A percentile compares a stretch with the other conserved stretches of the same genome.
Evolutionary conservation across 2,888 invertebrate genomes (phyloP).

Genomic region (Electrophaes corylata): DNA sequence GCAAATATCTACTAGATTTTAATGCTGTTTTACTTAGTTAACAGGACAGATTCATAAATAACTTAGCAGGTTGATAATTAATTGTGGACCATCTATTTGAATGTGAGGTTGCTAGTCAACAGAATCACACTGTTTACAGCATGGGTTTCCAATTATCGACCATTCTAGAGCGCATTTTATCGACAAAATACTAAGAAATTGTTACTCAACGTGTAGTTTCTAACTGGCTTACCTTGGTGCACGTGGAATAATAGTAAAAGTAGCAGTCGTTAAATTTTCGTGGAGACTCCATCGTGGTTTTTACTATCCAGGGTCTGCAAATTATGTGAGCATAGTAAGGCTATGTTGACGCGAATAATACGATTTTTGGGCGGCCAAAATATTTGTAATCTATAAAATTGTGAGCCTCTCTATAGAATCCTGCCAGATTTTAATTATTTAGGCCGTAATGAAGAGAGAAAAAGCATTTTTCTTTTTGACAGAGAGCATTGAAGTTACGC

Average conservation of each 20-base stretch:
- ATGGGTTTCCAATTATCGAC: slow-evolving; percentile 5
- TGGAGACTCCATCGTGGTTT: slow-evolving; percentile 86
- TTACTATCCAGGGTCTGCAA: slow-evolving; percentile 71
- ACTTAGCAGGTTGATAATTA: background rate
- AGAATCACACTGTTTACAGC: slow-evolving; percentile 25
- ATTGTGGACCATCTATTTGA: background rate
- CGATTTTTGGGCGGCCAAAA: slow-evolving; percentile 15
- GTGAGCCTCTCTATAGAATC: slow-evolving; percentile 10
- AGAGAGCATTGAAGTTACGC: slow-evolving; percentile 63
- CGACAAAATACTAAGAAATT: slow-evolving; percentile 8
- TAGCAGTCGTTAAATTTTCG: slow-evolving; percentile 93
- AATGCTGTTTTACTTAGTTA: background rate
- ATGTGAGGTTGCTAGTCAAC: slow-evolving; percentile 15
- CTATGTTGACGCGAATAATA: slow-evolving; percentile 41
- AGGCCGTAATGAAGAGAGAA: slow-evolving; percentile 52
- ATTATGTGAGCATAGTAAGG: slow-evolving; percentile 46
- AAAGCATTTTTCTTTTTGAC: slow-evolving; percentile 74
- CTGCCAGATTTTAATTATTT: slow-evolving; percentile 37
- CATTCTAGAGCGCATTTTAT: background rate
- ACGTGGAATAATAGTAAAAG: slow-evolving; percentile 94
- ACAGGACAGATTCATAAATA: background rate
- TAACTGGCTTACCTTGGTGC: slow-evolving; percentile 88
- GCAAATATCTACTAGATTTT: background rate
- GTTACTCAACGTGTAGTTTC: slow-evolving; percentile 4
- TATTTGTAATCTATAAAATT: slow-evolving; percentile 1